A percentile compares a stretch with the other conserved stretches of the same genome.
phyloP scores from a whole-genome alignment of 1,140 invertebrate species.

The Cyclargus thomasi region DNA sequence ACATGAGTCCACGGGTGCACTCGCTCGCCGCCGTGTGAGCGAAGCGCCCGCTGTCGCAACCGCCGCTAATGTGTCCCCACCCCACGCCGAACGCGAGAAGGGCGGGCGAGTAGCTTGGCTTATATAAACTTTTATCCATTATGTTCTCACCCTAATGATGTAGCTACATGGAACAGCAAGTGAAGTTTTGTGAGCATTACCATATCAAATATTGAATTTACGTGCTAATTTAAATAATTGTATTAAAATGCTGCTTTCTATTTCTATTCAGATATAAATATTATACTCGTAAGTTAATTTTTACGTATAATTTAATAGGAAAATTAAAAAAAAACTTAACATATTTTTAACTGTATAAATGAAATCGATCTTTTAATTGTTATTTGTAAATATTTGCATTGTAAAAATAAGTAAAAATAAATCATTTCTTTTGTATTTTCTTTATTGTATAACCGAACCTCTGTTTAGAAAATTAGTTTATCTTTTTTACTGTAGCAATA shows the following conservation, averaged over 20 bases:
- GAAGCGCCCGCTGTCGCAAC: conserved; percentile 45
- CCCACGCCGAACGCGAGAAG: conserved; percentile 49
- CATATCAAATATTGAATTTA: neutral
- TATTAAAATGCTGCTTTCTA: neutral
- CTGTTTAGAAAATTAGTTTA: too few relatives aligned
- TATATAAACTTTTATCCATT: conserved; percentile 39
- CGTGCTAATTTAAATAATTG: neutral
- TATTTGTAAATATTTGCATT: neutral
- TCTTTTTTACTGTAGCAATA: too few relatives aligned
- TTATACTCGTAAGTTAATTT: too few relatives aligned
- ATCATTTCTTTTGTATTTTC: neutral
- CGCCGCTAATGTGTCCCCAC: conserved; percentile 34
- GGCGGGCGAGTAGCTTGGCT: conserved; percentile 54
- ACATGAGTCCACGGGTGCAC: conserved; percentile 51
- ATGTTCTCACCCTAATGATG: neutral
- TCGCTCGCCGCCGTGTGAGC: conserved; percentile 54
- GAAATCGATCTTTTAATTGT: neutral
- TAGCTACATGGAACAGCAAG: neutral
- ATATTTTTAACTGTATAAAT: too few relatives aligned
- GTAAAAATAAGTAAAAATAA: neutral
- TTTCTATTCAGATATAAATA: too few relatives aligned
- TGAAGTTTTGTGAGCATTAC: neutral
- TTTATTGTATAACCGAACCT: too few relatives aligned
- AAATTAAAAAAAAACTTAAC: too few relatives aligned
- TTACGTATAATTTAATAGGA: too few relatives aligned